Evolutionary conservation across 2,113 vertebrate genomes (phyloP).

Genomic region (Sorex araneus): DNA sequence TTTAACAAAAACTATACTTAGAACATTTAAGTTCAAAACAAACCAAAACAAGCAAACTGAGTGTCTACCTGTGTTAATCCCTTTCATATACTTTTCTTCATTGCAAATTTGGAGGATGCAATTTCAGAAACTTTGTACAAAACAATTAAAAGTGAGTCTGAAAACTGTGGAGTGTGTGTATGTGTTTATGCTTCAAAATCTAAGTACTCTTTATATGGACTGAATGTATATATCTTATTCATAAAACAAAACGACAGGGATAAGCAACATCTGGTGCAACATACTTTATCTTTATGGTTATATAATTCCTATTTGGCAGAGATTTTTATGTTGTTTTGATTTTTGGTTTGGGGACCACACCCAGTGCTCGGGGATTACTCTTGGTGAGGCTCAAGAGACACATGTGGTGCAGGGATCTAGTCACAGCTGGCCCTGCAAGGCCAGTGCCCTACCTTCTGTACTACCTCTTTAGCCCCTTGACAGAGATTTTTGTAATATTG

Average conservation of each 20-base stretch:
- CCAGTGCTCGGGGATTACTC: too few species aligned
- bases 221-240: slow-evolving; percentile 7
- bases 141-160: slow-evolving; percentile 2
- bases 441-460: too few species aligned
- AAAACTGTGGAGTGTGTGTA: neutral
- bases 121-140: neutral
- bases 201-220: neutral
- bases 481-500: slow-evolving; percentile 5
- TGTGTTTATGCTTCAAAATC: neutral
- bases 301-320: slow-evolving; percentile 28
- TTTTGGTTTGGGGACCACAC: too few species aligned
- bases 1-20: neutral
- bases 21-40: neutral
- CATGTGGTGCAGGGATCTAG: too few species aligned
- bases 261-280: neutral
- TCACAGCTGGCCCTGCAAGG: too few species aligned
- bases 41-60: neutral
- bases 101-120: neutral
- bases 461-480: too few species aligned
- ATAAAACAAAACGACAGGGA: neutral
- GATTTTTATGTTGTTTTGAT: slow-evolving; percentile 4
- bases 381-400: too few species aligned
- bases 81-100: neutral
- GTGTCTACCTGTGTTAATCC: neutral
- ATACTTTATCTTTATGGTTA: neutral